Percentiles rank a stretch among this genome's conserved stretches.
Conservation (phyloP, 2,113 vertebrate species). For the Nematolebias whitei region DNA sequence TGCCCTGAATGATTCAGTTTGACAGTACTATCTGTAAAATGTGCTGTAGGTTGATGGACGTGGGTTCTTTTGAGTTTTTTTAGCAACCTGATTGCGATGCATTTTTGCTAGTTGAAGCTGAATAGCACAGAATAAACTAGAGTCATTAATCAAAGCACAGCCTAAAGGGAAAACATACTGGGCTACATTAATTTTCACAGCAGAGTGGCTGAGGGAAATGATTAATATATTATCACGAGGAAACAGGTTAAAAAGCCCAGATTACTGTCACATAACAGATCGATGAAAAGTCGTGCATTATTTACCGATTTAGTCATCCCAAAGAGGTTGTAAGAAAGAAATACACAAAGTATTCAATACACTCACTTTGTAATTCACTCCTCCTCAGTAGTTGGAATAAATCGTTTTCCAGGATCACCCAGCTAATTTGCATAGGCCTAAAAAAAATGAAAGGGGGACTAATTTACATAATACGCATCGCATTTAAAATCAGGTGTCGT, state of each 20-base stretch:
- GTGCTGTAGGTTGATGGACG: constrained; percentile 40
- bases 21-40: neutral
- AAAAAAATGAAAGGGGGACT: neutral
- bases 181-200: constrained; percentile 72
- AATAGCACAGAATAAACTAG: constrained; percentile 31
- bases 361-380: neutral
- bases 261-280: constrained; percentile 69
- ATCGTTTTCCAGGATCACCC: constrained; percentile 22
- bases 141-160: constrained; percentile 74
- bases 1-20: neutral
- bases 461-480: constrained; percentile 72
- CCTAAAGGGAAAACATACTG: constrained; percentile 70
- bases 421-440: neutral
- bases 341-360: neutral
- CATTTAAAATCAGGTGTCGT: constrained; percentile 76
- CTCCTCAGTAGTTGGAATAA: neutral
- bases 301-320: constrained; percentile 45
- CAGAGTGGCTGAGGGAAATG: constrained; percentile 67
- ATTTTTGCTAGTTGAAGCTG: constrained; percentile 39
- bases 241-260: constrained; percentile 72
- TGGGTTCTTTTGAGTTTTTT: constrained; percentile 49
- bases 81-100: constrained; percentile 46
- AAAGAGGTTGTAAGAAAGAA: constrained; percentile 9
- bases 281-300: constrained; percentile 54
- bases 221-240: constrained; percentile 71